A percentile compares a stretch with the other conserved stretches of the same genome.
phyloP scores from a whole-genome alignment of 2,888 invertebrate genomes.

The Baronia brevicornis region DNA sequence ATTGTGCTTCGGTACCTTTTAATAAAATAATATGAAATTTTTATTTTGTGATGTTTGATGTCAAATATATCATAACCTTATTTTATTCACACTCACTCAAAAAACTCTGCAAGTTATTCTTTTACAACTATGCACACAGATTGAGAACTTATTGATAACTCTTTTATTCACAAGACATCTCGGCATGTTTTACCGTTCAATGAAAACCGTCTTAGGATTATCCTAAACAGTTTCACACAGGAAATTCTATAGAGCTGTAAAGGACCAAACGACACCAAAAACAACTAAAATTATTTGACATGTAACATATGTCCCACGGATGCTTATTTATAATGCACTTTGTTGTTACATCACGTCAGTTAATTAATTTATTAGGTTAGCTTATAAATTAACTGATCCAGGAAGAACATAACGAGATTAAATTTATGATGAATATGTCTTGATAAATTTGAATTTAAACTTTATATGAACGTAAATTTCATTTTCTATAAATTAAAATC shows the following conservation, averaged over 20 bases:
- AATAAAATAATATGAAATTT: no score
- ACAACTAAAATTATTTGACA: slow-evolving; percentile 44
- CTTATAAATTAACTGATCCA: slow-evolving; percentile 56
- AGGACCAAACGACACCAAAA: slow-evolving; percentile 34
- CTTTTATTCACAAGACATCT: slow-evolving; percentile 55
- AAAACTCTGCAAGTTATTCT: slow-evolving; percentile 3
- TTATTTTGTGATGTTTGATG: no score
- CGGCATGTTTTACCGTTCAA: slow-evolving; percentile 56
- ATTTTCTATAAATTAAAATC: slow-evolving; percentile 11
- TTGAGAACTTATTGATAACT: slow-evolving; percentile 67
- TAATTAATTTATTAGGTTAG: slow-evolving; percentile 65
- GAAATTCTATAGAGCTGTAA: slow-evolving; percentile 49
- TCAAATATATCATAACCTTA: no score
- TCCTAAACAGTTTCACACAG: slow-evolving; percentile 53
- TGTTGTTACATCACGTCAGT: slow-evolving; percentile 54
- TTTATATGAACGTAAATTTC: slow-evolving; percentile 5
- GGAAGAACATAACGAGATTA: slow-evolving; percentile 49
- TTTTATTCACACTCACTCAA: neutral
- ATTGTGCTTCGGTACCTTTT: no score
- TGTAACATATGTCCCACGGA: slow-evolving; percentile 44
- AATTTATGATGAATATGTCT: slow-evolving; percentile 23
- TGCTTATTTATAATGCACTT: slow-evolving; percentile 62
- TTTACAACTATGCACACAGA: slow-evolving; percentile 19
- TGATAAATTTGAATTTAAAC: slow-evolving; percentile 12
- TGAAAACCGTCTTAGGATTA: slow-evolving; percentile 51